Evolutionary conservation across 2,888 invertebrate genomes (phyloP), one percentile per base, ranked within the genome.

Genomic region (Drosophila barbarae): DNA sequence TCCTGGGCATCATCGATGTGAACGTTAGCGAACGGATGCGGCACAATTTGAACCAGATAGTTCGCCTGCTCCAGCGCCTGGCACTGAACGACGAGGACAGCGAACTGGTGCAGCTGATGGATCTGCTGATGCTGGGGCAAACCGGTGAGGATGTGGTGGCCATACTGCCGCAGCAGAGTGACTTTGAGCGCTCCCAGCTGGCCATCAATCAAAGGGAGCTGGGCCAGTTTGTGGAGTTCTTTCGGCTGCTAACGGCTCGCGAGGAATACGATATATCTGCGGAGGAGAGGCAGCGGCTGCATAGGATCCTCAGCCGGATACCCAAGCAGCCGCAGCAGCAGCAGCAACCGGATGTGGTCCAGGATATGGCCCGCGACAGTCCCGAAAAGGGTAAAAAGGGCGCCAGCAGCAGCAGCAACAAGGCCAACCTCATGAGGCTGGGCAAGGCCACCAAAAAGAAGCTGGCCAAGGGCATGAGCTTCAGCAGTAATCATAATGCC

Each of bases 1-100:
- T 96, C 1, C 95, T 97, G 89, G 98, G 98, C 15, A 95, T 99
- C 55, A 95, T 95, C 5, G 98, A 98, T 86, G 94, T 96, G 2
- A 96, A 97, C 8, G 95, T 99, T 57, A 96, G 96, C 41, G 94
- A 96, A 84, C 93, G 96, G 61, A 96, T 97, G 6, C 91, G 98
- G 36, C 97, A 96, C 89, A 99, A 95, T 90, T 91, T 96, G 54
- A 94, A 95, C 83, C 95, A 96, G 91, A 93, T 98, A 61, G 98
- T 97, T 0, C 96, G 97, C 90, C 95, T 98, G 76, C 90, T 99
- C 49, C 98, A 98, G 90, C 95, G 95, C 90, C 91, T 98, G 59
- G 97, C 97, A 4, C 91, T 98, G 49, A 93, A 95, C 85, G 95
- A 94, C 88, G 77, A 81, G 46, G 96, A 96, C 86, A 94, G 94